Evolutionary conservation across 2,888 invertebrate species (phyloP), one percentile per base, ranked within the genome.

Genomic region (Catocala nupta): DNA sequence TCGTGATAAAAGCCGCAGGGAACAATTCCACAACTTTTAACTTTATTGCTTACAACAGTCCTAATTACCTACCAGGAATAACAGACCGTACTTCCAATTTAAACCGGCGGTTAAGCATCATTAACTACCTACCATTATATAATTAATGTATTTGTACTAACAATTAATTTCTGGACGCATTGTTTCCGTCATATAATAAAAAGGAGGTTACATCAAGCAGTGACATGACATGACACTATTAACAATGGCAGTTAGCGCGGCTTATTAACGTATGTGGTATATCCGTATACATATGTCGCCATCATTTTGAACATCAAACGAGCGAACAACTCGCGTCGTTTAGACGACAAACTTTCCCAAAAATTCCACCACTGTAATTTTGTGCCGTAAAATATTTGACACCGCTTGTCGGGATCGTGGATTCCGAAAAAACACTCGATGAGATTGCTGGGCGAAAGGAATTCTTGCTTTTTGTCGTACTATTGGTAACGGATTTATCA

Each of bases 271-370:
- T 82, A 83, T 84, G 81, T 83, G 79, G 79, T 81, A 85, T 84
- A 77, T 73, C 67, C 80, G 82, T 84, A 79, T 82, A 83, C 80
- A 70, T 81, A 81, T 80, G 79, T 79, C 77, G 75, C 83, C 82
- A 81, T 84, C 86, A 79, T 79, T 88, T 88, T 82, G 73, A 80
- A 79, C 83, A 82, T 81, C 81, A 85, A 82, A 84, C 83, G 81
- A 82, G 82, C 79, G 77, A 69, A 68, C 81, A 89, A 89, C 84
- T 89, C 86, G 77, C 72, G 77, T 85, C 84, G 82, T 87, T 89
- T 87, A 75, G 76, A 79, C 66, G 71, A 71, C 70, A 50, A 85
- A 86, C 83, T 81, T 85, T 82, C 72, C 71, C 75, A 81, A 80
- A 84, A 84, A 87, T 85, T 83, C 81, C 81, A 73, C 67, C 74